Conservation (phyloP, 2,797 vertebrate genomes). For the Hippopotamyrus pictus region DNA sequence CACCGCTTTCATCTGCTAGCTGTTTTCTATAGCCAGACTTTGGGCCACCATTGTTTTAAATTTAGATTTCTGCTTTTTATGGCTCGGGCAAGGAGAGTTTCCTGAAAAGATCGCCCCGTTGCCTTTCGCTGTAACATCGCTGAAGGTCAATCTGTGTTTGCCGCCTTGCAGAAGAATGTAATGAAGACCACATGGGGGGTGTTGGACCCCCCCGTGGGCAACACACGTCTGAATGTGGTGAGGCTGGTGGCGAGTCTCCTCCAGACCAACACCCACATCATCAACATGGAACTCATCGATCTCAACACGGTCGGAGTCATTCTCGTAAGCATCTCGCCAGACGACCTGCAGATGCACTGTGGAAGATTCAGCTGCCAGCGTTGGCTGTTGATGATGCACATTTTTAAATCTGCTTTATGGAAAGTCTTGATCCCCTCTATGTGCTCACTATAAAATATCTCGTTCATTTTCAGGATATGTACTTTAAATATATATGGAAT, state of each 20-base stretch:
- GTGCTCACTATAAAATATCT: not conserved
- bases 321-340: slow-evolving; percentile 67
- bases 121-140: not conserved
- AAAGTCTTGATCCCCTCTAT: not conserved
- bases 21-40: not conserved
- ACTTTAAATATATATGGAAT: slow-evolving; percentile 98
- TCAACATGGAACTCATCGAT: slow-evolving; percentile 87
- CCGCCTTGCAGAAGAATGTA: slow-evolving; percentile 71
- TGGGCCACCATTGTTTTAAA: not conserved
- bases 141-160: slow-evolving; percentile 10
- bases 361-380: not conserved
- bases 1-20: not conserved
- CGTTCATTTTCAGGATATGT: slow-evolving; percentile 79
- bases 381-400: not conserved
- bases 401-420: not conserved
- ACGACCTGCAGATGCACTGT: not conserved
- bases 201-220: slow-evolving; percentile 92
- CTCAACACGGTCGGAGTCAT: slow-evolving; percentile 94
- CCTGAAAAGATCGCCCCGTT: not conserved
- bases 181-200: slow-evolving; percentile 97
- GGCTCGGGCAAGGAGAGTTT: not conserved
- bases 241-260: slow-evolving; percentile 88
- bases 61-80: slow-evolving; percentile 1
- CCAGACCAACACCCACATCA: slow-evolving; percentile 82
- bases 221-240: slow-evolving; percentile 89